Base-by-base conservation (phyloP, 2,113 vertebrate species). In the Okapia johnstoni region DNA sequence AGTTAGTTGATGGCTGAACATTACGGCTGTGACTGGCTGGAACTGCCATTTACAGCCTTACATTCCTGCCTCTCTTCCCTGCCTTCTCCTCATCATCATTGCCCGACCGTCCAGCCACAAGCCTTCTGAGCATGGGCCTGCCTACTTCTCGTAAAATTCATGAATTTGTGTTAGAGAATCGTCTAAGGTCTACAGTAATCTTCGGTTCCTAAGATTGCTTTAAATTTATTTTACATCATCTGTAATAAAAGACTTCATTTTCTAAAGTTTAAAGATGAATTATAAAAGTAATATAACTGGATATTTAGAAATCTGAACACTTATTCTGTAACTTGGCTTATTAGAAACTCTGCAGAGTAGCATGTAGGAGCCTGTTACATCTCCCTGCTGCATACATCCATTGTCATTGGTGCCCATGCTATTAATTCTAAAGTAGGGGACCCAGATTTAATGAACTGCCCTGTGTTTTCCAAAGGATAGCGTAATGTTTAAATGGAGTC, bases 1-100 rank as follows among this genome's bases (percentile, higher is more conserved):
- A 52, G 12, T 25, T 1, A 12, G 50, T 10, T 9, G 9, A 6
- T 5, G 36, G 55, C 36, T 46, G 40, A 17, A 21, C 2, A 0
- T 10, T 3, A 40, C 0, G 8, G 12, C 4, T 0, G 0, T 8
- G 17, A 54, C 3, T 1, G 1, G 7, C n/a, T 0, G 40, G 14
- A 33, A 26, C 6, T 23, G 58, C 3, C 21, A 21, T 0, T 1
- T 2, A 2, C 1, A 33, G 57, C 46, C 25, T 3, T 6, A 23
- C 14, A 17, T 7, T n/a, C 2, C 54, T 0, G 0, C 3, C 2
- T 17, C 50, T 46, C 28, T 48, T 17, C 11, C 43, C 81, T 21
- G 33, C 8, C 57, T 81, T 16, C 26, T n/a, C 40, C 60, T 86
- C 30, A 16, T 16, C 15, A 0, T 15, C 36, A 1, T 19, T 19